Percentiles rank a stretch among this genome's conserved stretches.
Evolutionary conservation across 1,140 invertebrate genomes (phyloP).

Genomic region (Drosophila equinoxialis): DNA sequence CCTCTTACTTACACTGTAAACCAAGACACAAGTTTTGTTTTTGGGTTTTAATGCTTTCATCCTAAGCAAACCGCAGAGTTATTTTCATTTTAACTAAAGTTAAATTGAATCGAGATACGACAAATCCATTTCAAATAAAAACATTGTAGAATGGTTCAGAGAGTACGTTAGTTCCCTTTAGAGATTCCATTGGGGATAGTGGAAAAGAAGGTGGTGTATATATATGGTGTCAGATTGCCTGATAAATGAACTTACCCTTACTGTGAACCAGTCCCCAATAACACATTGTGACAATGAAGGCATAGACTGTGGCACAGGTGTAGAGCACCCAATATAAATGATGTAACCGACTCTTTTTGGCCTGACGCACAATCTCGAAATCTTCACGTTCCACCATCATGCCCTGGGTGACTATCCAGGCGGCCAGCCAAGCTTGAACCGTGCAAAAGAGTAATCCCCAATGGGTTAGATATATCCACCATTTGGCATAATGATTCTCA

Average conservation of each 20-base stretch:
- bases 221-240: too few species aligned
- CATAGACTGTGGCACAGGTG: slow-evolving; percentile 86
- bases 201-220: too few species aligned
- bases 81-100: too few species aligned
- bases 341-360: slow-evolving; percentile 83
- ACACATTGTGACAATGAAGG: slow-evolving; percentile 84
- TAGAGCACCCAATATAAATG: slow-evolving; percentile 86
- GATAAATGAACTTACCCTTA: slow-evolving; percentile 60
- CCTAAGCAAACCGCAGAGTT: too few species aligned
- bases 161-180: too few species aligned
- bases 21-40: too few species aligned
- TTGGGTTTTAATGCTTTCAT: too few species aligned
- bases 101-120: too few species aligned
- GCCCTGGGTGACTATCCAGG: slow-evolving; percentile 82
- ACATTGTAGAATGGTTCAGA: too few species aligned
- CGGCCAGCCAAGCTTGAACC: slow-evolving; percentile 81
- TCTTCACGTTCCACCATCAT: slow-evolving; percentile 83
- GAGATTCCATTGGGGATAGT: too few species aligned
- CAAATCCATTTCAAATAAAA: too few species aligned
- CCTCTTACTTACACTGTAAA: too few species aligned
- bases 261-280: slow-evolving; percentile 82
- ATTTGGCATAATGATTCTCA: slow-evolving; percentile 84
- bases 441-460: slow-evolving; percentile 86
- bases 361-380: slow-evolving; percentile 79
- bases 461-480: slow-evolving; percentile 88